Evolutionary conservation across 2,888 invertebrate species (phyloP).

Genomic region (Anagyrus pseudococci): DNA sequence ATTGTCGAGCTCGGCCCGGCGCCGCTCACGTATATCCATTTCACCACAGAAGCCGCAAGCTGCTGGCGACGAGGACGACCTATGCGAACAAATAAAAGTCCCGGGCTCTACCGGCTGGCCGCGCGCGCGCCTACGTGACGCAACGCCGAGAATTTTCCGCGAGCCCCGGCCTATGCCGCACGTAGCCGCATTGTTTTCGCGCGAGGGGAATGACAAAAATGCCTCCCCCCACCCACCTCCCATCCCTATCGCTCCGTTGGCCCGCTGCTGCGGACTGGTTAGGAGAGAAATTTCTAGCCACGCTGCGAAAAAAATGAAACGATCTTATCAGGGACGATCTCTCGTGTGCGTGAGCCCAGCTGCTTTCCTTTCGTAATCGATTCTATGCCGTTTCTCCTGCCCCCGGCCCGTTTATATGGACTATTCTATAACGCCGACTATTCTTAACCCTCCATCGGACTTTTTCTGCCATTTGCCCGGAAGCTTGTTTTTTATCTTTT

Average conservation of each 20-base stretch:
- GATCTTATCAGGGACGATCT: neutral
- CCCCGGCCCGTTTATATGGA: no score
- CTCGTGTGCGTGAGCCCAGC: neutral
- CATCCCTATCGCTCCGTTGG: no score
- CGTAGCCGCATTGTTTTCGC: constrained; percentile 27
- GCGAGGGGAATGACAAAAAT: constrained; percentile 23
- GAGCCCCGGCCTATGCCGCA: neutral
- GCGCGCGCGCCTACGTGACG: constrained; percentile 20
- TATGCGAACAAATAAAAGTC: no score
- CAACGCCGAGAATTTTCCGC: constrained; percentile 30
- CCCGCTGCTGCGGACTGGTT: no score
- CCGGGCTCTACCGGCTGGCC: neutral
- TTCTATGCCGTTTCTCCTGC: constrained; percentile 18
- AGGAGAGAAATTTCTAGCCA: no score
- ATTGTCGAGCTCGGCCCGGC: neutral
- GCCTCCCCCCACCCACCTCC: no score
- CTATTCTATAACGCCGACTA: no score
- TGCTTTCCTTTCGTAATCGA: constrained; percentile 21
- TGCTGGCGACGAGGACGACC: no score
- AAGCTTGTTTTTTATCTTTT: no score
- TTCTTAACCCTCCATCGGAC: no score
- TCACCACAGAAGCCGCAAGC: neutral
- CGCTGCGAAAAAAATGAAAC: no score
- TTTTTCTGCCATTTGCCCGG: no score
- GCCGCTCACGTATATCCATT: constrained; percentile 1